Conservation (phyloP, 2,888 invertebrate species). For the Scaptomyza cyrtandrae region DNA sequence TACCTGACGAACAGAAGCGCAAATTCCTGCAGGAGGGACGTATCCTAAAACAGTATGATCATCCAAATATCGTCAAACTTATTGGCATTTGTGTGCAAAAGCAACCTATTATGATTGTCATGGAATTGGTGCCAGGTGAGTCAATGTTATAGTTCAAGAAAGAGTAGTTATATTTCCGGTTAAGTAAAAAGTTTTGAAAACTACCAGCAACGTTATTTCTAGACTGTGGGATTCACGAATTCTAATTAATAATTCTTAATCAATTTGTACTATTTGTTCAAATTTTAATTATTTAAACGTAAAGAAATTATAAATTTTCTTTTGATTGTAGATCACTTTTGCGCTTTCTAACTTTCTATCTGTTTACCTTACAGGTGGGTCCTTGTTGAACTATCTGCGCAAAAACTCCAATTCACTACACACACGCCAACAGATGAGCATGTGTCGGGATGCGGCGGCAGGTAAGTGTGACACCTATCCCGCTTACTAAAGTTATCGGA, state of each 20-base stretch:
- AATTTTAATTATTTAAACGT: too few species aligned
- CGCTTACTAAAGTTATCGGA: too few species aligned
- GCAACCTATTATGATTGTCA: slow-evolving; percentile 99
- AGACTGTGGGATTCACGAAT: too few species aligned
- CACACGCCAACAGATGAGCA: slow-evolving; percentile 90
- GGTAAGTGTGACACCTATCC: slow-evolving; percentile 85
- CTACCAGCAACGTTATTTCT: too few species aligned
- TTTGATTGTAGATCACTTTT: not conserved
- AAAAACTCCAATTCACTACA: slow-evolving; percentile 89
- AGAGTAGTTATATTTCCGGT: not conserved
- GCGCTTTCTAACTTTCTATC: not conserved
- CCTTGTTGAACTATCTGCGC: slow-evolving; percentile 93
- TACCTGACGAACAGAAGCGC: slow-evolving; percentile 96
- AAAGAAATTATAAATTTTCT: too few species aligned
- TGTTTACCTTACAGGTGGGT: slow-evolving; percentile 88
- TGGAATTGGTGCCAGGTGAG: slow-evolving; percentile 94
- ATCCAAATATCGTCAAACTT: slow-evolving; percentile 97
- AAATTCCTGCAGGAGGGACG: slow-evolving; percentile 98
- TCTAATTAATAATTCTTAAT: too few species aligned
- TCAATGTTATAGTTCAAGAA: not conserved
- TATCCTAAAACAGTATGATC: slow-evolving; percentile 97
- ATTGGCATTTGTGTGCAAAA: slow-evolving; percentile 99
- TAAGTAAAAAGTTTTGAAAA: too few species aligned
- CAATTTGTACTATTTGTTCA: too few species aligned
- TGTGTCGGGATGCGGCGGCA: slow-evolving; percentile 97